Evolutionary conservation across 2,888 invertebrate species (phyloP).

Genomic region (Apamea epomidion): DNA sequence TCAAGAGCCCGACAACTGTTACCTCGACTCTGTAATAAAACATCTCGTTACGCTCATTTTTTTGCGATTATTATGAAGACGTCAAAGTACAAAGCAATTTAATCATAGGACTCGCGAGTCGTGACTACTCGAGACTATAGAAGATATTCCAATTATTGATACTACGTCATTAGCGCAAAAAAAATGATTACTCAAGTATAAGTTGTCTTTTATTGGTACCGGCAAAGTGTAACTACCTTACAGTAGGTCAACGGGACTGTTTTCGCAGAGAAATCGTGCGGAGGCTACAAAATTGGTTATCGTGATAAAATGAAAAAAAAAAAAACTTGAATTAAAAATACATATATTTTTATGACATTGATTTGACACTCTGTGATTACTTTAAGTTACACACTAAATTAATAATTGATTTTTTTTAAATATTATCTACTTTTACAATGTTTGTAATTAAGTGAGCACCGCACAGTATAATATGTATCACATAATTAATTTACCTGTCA

Average conservation of each 20-base stretch:
- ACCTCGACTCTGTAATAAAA: constrained; percentile 38
- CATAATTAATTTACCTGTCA: too few species aligned
- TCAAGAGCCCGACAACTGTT: background rate
- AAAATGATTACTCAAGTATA: constrained; percentile 33
- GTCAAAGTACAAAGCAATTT: constrained; percentile 68
- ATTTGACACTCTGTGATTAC: too few species aligned
- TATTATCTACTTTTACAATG: too few species aligned
- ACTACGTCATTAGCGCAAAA: constrained; percentile 44
- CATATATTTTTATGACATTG: too few species aligned
- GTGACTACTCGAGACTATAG: constrained; percentile 32
- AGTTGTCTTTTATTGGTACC: constrained; percentile 32
- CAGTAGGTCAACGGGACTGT: background rate
- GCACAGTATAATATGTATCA: too few species aligned
- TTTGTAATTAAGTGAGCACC: too few species aligned
- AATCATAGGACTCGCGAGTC: constrained; percentile 52
- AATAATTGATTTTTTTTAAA: too few species aligned
- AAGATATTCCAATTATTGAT: constrained; percentile 36
- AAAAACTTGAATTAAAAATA: too few species aligned
- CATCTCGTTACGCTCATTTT: constrained; percentile 33
- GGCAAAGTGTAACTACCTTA: background rate
- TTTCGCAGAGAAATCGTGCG: background rate
- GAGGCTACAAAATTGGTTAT: background rate
- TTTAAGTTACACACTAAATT: too few species aligned
- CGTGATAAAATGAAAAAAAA: too few species aligned
- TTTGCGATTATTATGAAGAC: constrained; percentile 61